These are phyloP conservation scores for Siniperca chuatsi DNA, from an alignment of 2,113 vertebrate species.

Conservation along the genomic window DNA sequence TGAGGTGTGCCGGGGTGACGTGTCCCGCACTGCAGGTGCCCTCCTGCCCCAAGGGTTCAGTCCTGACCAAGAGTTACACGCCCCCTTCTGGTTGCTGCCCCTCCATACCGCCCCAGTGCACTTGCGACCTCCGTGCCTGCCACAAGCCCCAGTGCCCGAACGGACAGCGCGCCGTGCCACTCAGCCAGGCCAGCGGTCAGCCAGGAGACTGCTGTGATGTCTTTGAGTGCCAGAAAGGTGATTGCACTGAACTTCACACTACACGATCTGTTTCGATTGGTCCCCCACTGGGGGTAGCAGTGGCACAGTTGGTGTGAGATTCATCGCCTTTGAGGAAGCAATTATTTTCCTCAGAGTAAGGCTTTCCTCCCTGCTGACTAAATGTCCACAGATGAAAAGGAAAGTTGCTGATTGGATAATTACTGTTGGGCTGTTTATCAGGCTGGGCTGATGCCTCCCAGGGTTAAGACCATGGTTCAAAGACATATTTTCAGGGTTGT, in stretches of 20 bases:
- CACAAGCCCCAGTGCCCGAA: slow-evolving; percentile 76
- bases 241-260: slow-evolving; percentile 39
- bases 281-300: slow-evolving; percentile 38
- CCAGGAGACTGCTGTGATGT: slow-evolving; percentile 85
- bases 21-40: slow-evolving; percentile 75
- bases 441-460: slow-evolving; percentile 18
- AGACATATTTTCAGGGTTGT: slow-evolving; percentile 40
- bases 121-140: slow-evolving; percentile 79
- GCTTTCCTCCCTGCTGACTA: slow-evolving; percentile 55
- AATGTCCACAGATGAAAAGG: slow-evolving; percentile 58
- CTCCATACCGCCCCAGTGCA: slow-evolving; percentile 77
- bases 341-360: slow-evolving; percentile 60
- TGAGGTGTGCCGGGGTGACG: slow-evolving; percentile 80
- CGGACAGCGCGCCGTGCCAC: slow-evolving; percentile 68
- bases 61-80: slow-evolving; percentile 80
- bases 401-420: slow-evolving; percentile 64
- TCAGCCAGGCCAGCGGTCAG: slow-evolving; percentile 78
- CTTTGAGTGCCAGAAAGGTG: slow-evolving; percentile 86
- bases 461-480: slow-evolving; percentile 45
- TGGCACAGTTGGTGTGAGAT: slow-evolving; percentile 55
- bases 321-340: slow-evolving; percentile 42
- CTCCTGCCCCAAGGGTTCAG: slow-evolving; percentile 82
- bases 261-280: slow-evolving; percentile 25
- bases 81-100: slow-evolving; percentile 84
- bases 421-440: slow-evolving; percentile 58